These are phyloP conservation scores for Archips xylosteana DNA, from an alignment of 2,888 invertebrate genomes.

Conservation along the genomic window DNA sequence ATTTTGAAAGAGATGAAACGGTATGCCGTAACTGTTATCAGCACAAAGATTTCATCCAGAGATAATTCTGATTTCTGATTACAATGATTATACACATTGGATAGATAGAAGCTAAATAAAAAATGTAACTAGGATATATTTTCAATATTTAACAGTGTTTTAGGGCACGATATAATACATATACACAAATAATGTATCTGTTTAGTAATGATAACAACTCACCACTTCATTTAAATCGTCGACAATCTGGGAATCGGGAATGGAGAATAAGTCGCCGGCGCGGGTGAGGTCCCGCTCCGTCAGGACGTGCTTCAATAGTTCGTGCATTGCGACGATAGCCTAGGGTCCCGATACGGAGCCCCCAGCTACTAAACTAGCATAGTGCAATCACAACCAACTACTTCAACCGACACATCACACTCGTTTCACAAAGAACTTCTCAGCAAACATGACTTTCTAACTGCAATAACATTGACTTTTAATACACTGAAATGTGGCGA, in stretches of 20 bases:
- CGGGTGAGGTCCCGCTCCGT: conserved; percentile 95
- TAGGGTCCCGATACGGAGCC: conserved; percentile 33
- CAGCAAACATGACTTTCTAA: conserved; percentile 12
- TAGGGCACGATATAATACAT: not conserved
- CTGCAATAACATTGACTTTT: not conserved
- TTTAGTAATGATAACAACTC: conserved; percentile 68
- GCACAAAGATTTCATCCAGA: not conserved
- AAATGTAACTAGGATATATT: not conserved
- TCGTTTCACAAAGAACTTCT: conserved; percentile 14
- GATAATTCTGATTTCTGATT: conserved; percentile 10
- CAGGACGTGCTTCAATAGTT: conserved; percentile 95
- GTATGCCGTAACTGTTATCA: not conserved
- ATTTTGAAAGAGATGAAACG: not conserved
- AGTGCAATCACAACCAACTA: conserved; percentile 43
- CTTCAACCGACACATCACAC: conserved; percentile 33
- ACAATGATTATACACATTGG: conserved; percentile 7
- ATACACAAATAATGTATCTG: not conserved
- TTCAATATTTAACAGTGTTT: not conserved
- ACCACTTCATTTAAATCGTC: conserved; percentile 94
- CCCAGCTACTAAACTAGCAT: conserved; percentile 49
- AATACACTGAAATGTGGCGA: conserved; percentile 6
- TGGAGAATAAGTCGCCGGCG: conserved; percentile 96
- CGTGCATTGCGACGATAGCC: conserved; percentile 89
- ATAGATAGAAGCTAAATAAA: not conserved
- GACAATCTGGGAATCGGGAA: conserved; percentile 94